Conservation (phyloP, 2,113 vertebrate species). For the Pitta sordida region DNA sequence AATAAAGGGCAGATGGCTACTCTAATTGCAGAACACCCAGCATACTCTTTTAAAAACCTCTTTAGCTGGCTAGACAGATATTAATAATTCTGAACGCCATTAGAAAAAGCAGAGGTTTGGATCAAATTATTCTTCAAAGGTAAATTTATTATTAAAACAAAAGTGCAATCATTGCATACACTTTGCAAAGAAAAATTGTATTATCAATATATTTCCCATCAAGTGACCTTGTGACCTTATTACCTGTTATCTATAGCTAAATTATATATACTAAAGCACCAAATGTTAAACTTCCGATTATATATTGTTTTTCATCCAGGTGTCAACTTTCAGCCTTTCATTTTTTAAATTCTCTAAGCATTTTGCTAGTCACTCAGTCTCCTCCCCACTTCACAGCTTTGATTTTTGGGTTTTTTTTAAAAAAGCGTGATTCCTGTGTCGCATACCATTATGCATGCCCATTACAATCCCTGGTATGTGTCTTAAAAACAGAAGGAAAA, state of each 20-base stretch:
- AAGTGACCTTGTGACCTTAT: conserved; percentile 44
- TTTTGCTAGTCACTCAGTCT: neutral
- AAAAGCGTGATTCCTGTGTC: neutral
- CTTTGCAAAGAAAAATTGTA: conserved; percentile 72
- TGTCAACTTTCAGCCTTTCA: neutral
- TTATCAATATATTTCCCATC: conserved; percentile 77
- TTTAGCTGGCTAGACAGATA: conserved; percentile 72
- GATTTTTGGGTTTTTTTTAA: neutral
- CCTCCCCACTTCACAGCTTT: neutral
- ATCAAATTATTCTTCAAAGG: conserved; percentile 62
- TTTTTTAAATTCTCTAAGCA: neutral
- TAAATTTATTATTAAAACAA: conserved; percentile 76
- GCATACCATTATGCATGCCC: neutral
- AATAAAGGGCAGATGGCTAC: conserved; percentile 68
- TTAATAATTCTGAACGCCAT: conserved; percentile 71
- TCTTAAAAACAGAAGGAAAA: neutral
- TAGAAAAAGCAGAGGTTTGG: conserved; percentile 63
- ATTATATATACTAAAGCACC: neutral
- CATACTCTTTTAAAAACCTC: conserved; percentile 76
- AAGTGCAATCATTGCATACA: conserved; percentile 63
- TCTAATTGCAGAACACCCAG: conserved; percentile 58
- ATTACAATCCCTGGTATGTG: neutral
- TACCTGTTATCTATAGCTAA: conserved; percentile 33
- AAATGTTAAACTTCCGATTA: neutral
- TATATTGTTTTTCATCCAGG: conserved; percentile 4